phyloP scores from a whole-genome alignment of 2,888 invertebrate species.

The Drosophila colorata region DNA sequence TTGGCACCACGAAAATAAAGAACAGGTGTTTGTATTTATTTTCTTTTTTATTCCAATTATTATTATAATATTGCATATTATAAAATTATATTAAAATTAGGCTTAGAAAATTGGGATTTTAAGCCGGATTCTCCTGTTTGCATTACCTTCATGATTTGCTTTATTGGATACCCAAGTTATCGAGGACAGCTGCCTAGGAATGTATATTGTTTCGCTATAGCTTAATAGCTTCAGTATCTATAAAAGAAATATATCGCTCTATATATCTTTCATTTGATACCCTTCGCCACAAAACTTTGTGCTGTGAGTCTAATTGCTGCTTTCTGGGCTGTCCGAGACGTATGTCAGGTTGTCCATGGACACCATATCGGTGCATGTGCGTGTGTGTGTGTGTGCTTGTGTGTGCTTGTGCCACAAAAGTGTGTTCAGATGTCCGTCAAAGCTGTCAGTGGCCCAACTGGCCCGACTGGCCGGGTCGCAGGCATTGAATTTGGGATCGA shows the following conservation, averaged over 20 bases:
- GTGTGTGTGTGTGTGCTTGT: constrained; percentile 30
- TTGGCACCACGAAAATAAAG: too few relatives aligned
- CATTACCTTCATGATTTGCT: too few relatives aligned
- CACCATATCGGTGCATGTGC: constrained; percentile 20
- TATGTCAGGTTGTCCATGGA: constrained; percentile 50
- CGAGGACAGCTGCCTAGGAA: too few relatives aligned
- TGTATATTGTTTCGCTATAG: neutral
- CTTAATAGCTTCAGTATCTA: neutral
- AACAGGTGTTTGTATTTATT: too few relatives aligned
- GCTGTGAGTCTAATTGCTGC: constrained; percentile 28
- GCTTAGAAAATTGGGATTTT: too few relatives aligned
- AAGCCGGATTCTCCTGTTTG: too few relatives aligned
- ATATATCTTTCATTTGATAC: constrained; percentile 3
- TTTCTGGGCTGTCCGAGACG: constrained; percentile 26
- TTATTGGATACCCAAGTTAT: too few relatives aligned
- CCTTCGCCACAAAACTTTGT: neutral
- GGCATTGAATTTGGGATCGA: constrained; percentile 30
- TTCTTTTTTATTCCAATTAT: too few relatives aligned
- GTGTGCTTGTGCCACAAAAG: constrained; percentile 52
- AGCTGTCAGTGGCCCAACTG: constrained; percentile 67
- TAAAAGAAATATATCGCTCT: too few relatives aligned
- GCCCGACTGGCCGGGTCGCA: constrained; percentile 2
- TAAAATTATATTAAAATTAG: too few relatives aligned
- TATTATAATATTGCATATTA: too few relatives aligned
- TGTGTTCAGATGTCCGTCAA: constrained; percentile 72